Evolutionary conservation across 2,888 invertebrate genomes (phyloP).

Genomic region (Apodemia hepburni): DNA sequence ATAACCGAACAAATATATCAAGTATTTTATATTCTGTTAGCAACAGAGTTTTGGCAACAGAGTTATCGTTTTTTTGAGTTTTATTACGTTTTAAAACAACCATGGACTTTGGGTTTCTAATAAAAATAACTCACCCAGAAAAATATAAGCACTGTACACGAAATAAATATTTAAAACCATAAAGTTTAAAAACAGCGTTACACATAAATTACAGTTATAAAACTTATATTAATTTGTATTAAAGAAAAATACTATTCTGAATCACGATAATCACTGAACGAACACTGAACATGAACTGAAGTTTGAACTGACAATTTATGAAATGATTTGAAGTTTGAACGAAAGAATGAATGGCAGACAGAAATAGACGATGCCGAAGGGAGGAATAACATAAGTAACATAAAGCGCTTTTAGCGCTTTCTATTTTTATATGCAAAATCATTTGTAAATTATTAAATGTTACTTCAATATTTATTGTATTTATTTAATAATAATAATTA

Average conservation of each 20-base stretch:
- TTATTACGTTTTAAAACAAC: neutral
- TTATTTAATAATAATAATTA: neutral
- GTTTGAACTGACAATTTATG: conserved; percentile 19
- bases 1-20: neutral
- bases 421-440: neutral
- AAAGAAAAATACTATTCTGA: conserved; percentile 10
- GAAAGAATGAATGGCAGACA: conserved; percentile 63
- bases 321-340: conserved; percentile 41
- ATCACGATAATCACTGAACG: conserved; percentile 17
- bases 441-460: neutral
- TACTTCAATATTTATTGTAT: neutral
- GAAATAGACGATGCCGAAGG: conserved; percentile 57
- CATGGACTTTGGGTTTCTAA: neutral
- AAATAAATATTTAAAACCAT: neutral
- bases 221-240: neutral
- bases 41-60: conserved; percentile 3
- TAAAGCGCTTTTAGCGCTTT: conserved; percentile 45
- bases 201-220: neutral
- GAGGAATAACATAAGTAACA: conserved; percentile 42
- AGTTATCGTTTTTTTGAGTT: neutral
- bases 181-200: neutral
- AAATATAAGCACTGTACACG: neutral
- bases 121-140: neutral
- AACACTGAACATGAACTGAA: conserved; percentile 19
- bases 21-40: neutral